Evolutionary conservation across 1,140 invertebrate species (phyloP), one percentile per base, ranked within the genome.

Genomic region (Cydia pomonella): DNA sequence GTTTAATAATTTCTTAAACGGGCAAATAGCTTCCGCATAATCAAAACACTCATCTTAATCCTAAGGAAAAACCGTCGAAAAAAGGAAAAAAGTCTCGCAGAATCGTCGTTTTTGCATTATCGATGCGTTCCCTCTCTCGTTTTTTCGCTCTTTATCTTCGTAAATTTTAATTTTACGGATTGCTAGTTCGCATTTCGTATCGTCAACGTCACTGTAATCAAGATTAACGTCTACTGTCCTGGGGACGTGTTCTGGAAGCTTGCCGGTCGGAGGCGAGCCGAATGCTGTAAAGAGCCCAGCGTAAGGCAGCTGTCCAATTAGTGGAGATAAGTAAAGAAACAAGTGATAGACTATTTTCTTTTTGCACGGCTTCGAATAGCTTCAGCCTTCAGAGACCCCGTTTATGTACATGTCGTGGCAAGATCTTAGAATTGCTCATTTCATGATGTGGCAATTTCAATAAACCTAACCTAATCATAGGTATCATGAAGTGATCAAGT

Each of bases 111-210:
- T 59, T 73, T 69, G 33, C 59, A 63, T 77, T 75, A 77, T 75
- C 76, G 76, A 75, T 47, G 76, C 75, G 73, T 75, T 47, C 41
- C 73, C 23, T 72, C 18, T 71, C 47, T n/a, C 69, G 64, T 78
- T 74, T 78, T 78, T 71, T 71, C 64, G 18, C 47, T 21, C 74
- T 75, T 74, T 79, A 73, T 77, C 76, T 80, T 75, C 73, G 77
- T 78, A 79, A 78, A 84, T 82, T 86, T 84, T 81, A 82, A 86
- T 86, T 86, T 86, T 79, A 83, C 81, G 81, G 78, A 75, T 82
- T 83, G 79, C 75, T 84, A 79, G 76, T 66, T 81, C 82, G 66
- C 74, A 23, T 81, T 74, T 74, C 53, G 77, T 44, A 23, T 66
- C 63, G 75, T 77, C 69, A 78, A 75, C 75, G 38, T 78, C 75